These are phyloP conservation scores for Dendrolimus houi DNA, from an alignment of 2,888 invertebrate genomes.

Conservation along the genomic window DNA sequence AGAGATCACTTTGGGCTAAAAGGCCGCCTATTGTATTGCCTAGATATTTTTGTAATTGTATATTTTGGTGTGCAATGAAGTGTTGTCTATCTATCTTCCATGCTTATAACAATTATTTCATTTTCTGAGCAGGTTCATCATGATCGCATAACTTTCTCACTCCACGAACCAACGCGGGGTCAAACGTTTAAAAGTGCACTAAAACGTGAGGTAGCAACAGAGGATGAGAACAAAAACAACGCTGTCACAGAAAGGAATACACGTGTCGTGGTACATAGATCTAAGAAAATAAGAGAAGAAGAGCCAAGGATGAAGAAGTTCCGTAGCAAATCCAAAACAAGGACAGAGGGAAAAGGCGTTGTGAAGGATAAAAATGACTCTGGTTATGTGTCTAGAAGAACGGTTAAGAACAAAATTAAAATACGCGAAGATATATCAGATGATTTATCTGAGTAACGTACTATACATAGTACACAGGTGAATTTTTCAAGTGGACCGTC, in stretches of 20 bases:
- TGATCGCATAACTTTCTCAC: constrained; percentile 62
- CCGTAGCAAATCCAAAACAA: constrained; percentile 28
- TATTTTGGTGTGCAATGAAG: no score
- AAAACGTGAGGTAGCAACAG: constrained; percentile 39
- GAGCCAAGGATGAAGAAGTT: constrained; percentile 34
- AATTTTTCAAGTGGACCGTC: no score
- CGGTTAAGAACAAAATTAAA: constrained; percentile 51
- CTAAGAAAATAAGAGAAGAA: constrained; percentile 32
- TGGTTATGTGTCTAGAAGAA: constrained; percentile 29
- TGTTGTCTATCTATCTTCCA: no score
- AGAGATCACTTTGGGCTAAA: no score
- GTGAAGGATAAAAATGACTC: constrained; percentile 52
- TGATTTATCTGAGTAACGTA: constrained; percentile 44
- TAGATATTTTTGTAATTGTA: no score
- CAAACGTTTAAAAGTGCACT: constrained; percentile 65
- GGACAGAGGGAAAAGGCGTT: constrained; percentile 48
- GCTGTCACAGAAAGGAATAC: constrained; percentile 20
- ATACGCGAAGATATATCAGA: constrained; percentile 55
- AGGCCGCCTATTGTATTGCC: no score
- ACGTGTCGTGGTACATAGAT: constrained; percentile 18
- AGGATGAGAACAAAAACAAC: constrained; percentile 28
- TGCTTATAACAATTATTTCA: no score
- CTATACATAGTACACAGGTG: no score
- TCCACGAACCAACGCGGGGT: constrained; percentile 60
- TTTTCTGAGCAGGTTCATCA: constrained; percentile 47